phyloP scores from a whole-genome alignment of 2,113 vertebrate species.

The Stictonetta naevosa region DNA sequence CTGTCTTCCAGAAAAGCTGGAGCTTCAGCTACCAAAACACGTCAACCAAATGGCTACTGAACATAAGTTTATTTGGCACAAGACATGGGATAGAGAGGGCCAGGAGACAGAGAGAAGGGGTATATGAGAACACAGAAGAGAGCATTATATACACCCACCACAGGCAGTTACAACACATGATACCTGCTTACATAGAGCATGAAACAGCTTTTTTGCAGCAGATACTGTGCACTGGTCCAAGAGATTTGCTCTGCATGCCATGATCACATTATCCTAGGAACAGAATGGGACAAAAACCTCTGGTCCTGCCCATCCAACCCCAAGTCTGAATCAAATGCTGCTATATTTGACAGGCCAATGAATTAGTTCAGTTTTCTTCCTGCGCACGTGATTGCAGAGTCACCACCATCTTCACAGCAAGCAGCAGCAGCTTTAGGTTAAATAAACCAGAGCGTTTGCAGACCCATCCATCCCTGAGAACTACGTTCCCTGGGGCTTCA shows the following conservation, averaged over 20 bases:
- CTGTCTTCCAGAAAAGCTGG: neutral
- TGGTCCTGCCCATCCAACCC: neutral
- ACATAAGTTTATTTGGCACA: neutral
- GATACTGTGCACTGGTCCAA: neutral
- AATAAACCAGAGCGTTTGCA: neutral
- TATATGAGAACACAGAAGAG: neutral
- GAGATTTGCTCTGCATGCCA: neutral
- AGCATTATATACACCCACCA: neutral
- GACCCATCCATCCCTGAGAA: neutral
- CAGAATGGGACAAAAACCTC: neutral
- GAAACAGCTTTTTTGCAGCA: neutral
- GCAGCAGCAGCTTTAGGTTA: neutral
- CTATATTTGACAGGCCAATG: neutral
- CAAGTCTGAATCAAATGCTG: neutral
- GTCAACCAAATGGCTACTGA: neutral
- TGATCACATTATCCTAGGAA: neutral
- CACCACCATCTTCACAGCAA: neutral
- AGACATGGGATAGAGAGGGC: neutral
- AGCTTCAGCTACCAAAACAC: neutral
- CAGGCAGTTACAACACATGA: neutral
- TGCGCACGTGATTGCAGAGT: accelerated
- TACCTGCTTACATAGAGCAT: neutral
- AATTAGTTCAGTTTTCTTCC: neutral
- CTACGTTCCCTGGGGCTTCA: neutral
- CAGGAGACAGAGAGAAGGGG: neutral